phyloP scores from a whole-genome alignment of 2,888 invertebrate genomes.

The Muschampia plurimacula region DNA sequence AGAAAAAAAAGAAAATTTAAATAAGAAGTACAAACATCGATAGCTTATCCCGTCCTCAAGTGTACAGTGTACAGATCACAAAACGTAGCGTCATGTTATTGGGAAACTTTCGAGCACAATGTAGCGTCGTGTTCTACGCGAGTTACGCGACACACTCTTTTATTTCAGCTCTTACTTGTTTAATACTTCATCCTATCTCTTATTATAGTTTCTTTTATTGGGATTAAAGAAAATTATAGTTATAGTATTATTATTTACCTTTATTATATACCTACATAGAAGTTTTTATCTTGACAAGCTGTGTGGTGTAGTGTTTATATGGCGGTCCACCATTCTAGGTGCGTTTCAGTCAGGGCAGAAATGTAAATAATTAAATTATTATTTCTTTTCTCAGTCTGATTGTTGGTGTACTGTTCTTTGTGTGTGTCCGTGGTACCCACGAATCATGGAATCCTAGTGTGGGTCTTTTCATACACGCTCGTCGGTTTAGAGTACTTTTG shows the following conservation, averaged over 20 bases:
- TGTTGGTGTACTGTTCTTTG: no score
- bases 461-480: no score
- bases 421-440: no score
- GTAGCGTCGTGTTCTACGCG: slow-evolving; percentile 36
- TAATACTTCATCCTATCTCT: slow-evolving; percentile 34
- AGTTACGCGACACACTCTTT: slow-evolving; percentile 24
- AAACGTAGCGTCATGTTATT: slow-evolving; percentile 48
- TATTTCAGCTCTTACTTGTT: slow-evolving; percentile 31
- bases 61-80: slow-evolving; percentile 19
- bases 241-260: background rate
- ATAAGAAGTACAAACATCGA: background rate
- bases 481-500: no score
- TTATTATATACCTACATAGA: background rate
- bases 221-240: slow-evolving; percentile 17
- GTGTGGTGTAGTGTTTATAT: no score
- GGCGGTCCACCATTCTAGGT: no score
- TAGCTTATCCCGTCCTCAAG: slow-evolving; percentile 11
- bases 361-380: no score
- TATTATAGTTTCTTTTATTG: slow-evolving; percentile 34
- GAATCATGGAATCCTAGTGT: no score
- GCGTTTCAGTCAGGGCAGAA: no score
- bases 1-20: no score
- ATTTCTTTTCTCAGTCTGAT: no score
- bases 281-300: no score
- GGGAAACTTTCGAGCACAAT: slow-evolving; percentile 48